A percentile compares a stretch with the other conserved stretches of the same genome.
Evolutionary conservation across 2,888 invertebrate species (phyloP).

Genomic region (Lasioglossum marginatum): DNA sequence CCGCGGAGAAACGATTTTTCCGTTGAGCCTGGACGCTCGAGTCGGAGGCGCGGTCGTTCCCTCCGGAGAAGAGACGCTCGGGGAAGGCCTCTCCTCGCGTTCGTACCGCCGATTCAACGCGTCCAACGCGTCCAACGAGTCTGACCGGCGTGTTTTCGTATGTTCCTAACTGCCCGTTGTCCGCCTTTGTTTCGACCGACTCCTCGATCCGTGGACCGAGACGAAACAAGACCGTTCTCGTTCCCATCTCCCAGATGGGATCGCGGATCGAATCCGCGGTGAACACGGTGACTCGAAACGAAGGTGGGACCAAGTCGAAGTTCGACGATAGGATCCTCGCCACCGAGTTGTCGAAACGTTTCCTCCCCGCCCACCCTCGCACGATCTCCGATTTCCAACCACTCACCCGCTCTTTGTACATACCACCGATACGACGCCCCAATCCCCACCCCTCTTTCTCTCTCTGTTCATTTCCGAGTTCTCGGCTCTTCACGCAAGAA

Average conservation of each 20-base stretch:
- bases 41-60: constrained; percentile 28
- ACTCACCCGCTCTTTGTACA: constrained; percentile 55
- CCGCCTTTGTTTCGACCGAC: constrained; percentile 59
- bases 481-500: constrained; percentile 36
- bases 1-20: background rate
- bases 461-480: constrained; percentile 41
- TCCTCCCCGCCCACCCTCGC: constrained; percentile 8
- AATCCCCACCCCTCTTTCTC: background rate
- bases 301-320: constrained; percentile 59
- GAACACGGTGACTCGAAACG: constrained; percentile 46
- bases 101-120: constrained; percentile 44
- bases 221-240: background rate
- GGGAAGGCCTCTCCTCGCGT: constrained; percentile 46
- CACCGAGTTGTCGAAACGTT: constrained; percentile 64
- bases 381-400: background rate
- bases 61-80: constrained; percentile 36
- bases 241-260: no score
- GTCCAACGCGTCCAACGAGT: constrained; percentile 28
- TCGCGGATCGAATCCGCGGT: background rate
- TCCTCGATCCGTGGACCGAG: constrained; percentile 17
- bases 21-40: constrained; percentile 35
- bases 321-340: constrained; percentile 67
- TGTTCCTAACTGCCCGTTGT: constrained; percentile 69
- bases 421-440: constrained; percentile 52
- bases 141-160: constrained; percentile 60